phyloP scores from a whole-genome alignment of 2,797 vertebrate genomes.

The Gambusia yucatana region DNA sequence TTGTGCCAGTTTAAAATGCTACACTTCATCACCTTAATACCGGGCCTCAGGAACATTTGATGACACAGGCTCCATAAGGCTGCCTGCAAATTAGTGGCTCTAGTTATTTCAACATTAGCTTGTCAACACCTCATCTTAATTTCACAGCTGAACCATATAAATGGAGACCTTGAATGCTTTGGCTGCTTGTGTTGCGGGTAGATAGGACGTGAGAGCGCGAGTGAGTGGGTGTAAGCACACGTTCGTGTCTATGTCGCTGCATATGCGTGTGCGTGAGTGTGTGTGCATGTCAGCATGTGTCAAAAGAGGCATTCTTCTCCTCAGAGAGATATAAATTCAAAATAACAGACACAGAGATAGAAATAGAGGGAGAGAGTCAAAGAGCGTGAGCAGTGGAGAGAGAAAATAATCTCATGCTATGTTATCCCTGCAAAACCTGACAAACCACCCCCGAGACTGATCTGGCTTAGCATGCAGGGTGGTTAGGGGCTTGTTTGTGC shows the following conservation, averaged over 20 bases:
- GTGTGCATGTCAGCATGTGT: constrained; percentile 63
- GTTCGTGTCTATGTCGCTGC: constrained; percentile 56
- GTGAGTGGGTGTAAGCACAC: constrained; percentile 64
- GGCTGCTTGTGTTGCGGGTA: constrained; percentile 55
- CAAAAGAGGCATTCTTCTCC: constrained; percentile 68
- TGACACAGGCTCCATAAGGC: constrained; percentile 63
- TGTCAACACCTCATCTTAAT: constrained; percentile 74
- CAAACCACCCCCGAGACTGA: constrained; percentile 79
- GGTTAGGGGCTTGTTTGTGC: constrained; percentile 77
- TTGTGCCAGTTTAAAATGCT: constrained; percentile 73
- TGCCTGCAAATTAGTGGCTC: constrained; percentile 63
- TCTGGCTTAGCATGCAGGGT: constrained; percentile 79
- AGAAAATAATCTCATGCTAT: constrained; percentile 81
- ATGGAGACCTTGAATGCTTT: constrained; percentile 60
- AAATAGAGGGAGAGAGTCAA: constrained; percentile 50
- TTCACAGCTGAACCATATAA: constrained; percentile 63
- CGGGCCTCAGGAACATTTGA: constrained; percentile 58
- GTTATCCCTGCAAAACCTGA: constrained; percentile 81
- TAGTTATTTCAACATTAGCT: constrained; percentile 74
- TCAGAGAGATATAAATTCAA: constrained; percentile 71
- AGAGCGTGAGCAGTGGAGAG: constrained; percentile 40
- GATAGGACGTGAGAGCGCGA: constrained; percentile 63
- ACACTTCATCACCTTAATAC: constrained; percentile 73
- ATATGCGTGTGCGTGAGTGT: neutral
- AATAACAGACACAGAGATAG: constrained; percentile 66